Percentiles rank a stretch among this genome's conserved stretches.
These are phyloP conservation scores for Erebia epiphron DNA, from an alignment of 2,888 invertebrate species.

Conservation along the genomic window DNA sequence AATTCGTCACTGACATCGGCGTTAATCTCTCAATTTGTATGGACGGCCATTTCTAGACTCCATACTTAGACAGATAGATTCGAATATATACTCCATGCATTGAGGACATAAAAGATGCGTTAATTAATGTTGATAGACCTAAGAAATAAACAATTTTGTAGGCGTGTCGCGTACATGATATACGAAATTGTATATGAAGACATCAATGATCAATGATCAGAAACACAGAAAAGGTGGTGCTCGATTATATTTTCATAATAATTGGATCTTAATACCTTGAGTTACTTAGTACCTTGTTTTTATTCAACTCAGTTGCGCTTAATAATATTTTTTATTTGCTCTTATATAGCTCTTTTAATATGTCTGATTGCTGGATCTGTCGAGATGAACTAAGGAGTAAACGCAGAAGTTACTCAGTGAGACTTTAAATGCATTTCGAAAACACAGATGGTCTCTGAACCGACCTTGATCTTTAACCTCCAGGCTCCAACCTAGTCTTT, in stretches of 20 bases:
- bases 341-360: no score
- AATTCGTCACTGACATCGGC: background rate
- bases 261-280: background rate
- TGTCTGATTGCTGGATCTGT: no score
- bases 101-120: background rate
- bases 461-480: background rate
- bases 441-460: background rate
- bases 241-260: background rate
- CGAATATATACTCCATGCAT: no score
- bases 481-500: background rate
- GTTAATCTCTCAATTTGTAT: background rate
- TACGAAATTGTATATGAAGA: slow-evolving; percentile 37
- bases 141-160: slow-evolving; percentile 5
- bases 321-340: no score
- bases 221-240: slow-evolving; percentile 40
- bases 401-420: no score
- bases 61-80: background rate
- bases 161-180: slow-evolving; percentile 30
- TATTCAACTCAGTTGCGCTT: background rate
- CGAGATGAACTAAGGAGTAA: no score
- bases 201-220: slow-evolving; percentile 33
- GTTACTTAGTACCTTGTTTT: no score
- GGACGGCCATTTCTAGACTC: background rate
- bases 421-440: no score
- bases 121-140: background rate